These are phyloP conservation scores for Nymphalis polychloros DNA, from an alignment of 2,888 invertebrate genomes.

Conservation along the genomic window DNA sequence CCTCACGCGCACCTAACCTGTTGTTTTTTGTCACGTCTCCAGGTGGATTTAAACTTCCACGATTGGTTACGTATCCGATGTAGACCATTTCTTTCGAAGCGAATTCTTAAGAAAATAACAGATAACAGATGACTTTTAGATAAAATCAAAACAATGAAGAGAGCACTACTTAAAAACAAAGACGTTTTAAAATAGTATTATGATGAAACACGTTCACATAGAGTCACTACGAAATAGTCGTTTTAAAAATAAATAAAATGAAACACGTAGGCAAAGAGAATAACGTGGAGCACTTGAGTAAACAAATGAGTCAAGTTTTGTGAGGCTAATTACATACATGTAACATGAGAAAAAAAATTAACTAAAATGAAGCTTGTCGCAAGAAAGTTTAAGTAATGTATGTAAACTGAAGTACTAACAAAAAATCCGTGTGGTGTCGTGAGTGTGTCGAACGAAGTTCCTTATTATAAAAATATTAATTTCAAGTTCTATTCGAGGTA, in stretches of 20 bases:
- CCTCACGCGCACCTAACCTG: slow-evolving; percentile 10
- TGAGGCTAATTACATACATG: slow-evolving; percentile 11
- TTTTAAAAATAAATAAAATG: slow-evolving; percentile 32
- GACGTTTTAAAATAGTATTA: slow-evolving; percentile 49
- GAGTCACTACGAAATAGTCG: slow-evolving; percentile 35
- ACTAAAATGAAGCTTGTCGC: neutral
- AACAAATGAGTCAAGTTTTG: slow-evolving; percentile 60
- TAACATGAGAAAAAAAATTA: neutral
- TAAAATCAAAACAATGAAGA: slow-evolving; percentile 28
- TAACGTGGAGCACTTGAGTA: slow-evolving; percentile 59
- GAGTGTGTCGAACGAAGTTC: too few species aligned
- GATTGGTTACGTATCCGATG: slow-evolving; percentile 18
- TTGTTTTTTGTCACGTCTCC: slow-evolving; percentile 17
- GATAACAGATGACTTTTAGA: slow-evolving; percentile 27
- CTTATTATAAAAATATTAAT: too few species aligned
- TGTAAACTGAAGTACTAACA: neutral
- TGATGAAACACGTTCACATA: slow-evolving; percentile 45
- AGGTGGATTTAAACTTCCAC: slow-evolving; percentile 2
- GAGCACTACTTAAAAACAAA: slow-evolving; percentile 35
- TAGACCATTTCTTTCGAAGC: slow-evolving; percentile 20
- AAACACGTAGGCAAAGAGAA: slow-evolving; percentile 13
- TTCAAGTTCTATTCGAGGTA: too few species aligned
- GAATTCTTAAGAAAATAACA: slow-evolving; percentile 11
- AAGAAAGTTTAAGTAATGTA: slow-evolving; percentile 1
- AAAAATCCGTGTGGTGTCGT: too few species aligned